These are phyloP conservation scores for Euplexia lucipara DNA, from an alignment of 2,888 invertebrate species.

Conservation along the genomic window DNA sequence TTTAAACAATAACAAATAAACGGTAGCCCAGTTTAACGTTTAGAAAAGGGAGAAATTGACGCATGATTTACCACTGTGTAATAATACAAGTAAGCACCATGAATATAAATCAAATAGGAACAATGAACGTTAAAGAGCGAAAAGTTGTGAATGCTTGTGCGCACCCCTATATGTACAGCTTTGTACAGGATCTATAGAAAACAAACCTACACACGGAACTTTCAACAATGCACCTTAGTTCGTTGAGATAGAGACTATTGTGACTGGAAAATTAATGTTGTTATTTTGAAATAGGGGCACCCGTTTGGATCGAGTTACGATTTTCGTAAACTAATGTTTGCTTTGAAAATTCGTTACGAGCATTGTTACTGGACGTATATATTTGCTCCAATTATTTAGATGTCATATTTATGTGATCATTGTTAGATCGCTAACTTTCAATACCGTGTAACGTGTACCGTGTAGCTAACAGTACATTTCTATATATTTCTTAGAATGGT, in stretches of 20 bases:
- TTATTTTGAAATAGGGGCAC: slow-evolving; percentile 79
- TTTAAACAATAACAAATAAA: slow-evolving; percentile 62
- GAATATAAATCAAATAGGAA: slow-evolving; percentile 91
- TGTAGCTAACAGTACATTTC: background rate
- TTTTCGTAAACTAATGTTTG: slow-evolving; percentile 87
- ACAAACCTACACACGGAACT: slow-evolving; percentile 9
- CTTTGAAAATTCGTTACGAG: slow-evolving; percentile 90
- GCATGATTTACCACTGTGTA: slow-evolving; percentile 86
- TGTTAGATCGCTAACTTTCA: slow-evolving; percentile 8
- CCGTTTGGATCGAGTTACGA: slow-evolving; percentile 86
- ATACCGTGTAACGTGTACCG: rapidly evolving
- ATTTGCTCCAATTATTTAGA: slow-evolving; percentile 81
- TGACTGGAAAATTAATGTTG: slow-evolving; percentile 29
- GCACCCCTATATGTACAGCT: slow-evolving; percentile 84
- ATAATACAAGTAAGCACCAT: slow-evolving; percentile 87
- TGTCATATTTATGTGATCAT: slow-evolving; percentile 72
- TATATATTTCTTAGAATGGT: background rate
- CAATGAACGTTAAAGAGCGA: slow-evolving; percentile 89
- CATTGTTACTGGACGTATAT: slow-evolving; percentile 80
- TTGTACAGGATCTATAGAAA: slow-evolving; percentile 79
- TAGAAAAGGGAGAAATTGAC: slow-evolving; percentile 76
- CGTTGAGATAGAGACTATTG: slow-evolving; percentile 44
- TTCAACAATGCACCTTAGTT: slow-evolving; percentile 59
- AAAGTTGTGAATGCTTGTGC: slow-evolving; percentile 88
- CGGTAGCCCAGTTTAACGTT: slow-evolving; percentile 65